These are phyloP conservation scores for Zootoca vivipara DNA, from an alignment of 2,113 vertebrate species.

Conservation along the genomic window DNA sequence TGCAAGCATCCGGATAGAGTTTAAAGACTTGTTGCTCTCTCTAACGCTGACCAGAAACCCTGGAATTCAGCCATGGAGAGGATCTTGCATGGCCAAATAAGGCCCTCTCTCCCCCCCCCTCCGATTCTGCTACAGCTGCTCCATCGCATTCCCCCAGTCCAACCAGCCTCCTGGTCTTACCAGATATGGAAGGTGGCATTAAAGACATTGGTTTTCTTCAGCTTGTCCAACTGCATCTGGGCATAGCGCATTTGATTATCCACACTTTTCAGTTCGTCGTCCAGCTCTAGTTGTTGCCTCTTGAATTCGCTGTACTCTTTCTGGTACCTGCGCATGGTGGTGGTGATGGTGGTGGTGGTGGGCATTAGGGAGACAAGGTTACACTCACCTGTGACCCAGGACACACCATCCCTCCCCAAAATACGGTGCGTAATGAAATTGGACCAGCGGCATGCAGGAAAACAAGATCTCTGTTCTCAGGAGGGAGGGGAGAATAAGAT, in stretches of 20 bases:
- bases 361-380: slow-evolving; percentile 13
- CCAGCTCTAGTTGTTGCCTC: slow-evolving; percentile 94
- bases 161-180: slow-evolving; percentile 60
- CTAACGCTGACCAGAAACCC: not conserved
- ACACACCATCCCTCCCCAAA: not conserved
- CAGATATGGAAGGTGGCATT: slow-evolving; percentile 98
- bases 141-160: not conserved
- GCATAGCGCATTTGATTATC: slow-evolving; percentile 98
- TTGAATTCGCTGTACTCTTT: slow-evolving; percentile 98
- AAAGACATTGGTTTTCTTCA: slow-evolving; percentile 98
- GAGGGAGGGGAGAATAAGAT: not conserved
- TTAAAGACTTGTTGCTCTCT: not conserved
- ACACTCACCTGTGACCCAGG: not conserved
- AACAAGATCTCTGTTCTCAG: not conserved
- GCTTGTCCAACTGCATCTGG: slow-evolving; percentile 92
- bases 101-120: not conserved
- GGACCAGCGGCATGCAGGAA: not conserved
- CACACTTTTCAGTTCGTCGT: slow-evolving; percentile 96
- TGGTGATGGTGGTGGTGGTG: not conserved
- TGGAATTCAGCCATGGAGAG: not conserved
- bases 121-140: accelerated
- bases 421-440: not conserved
- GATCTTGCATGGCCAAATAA: not conserved
- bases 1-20: not conserved
- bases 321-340: slow-evolving; percentile 95